phyloP scores from a whole-genome alignment of 2,113 vertebrate genomes.

The Glaucidium brasilianum region DNA sequence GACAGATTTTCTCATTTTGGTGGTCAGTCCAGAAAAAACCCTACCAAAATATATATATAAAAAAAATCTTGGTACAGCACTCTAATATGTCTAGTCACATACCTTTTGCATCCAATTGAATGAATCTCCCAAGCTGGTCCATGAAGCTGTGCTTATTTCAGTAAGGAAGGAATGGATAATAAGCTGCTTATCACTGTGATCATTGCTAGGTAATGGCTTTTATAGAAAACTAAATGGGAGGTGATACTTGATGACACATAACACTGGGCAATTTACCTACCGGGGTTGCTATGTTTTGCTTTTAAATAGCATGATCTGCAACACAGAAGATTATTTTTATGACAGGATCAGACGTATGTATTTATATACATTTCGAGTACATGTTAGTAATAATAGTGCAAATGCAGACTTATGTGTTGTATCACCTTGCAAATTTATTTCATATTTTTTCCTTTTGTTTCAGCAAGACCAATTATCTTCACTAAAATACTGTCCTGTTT shows the following conservation, averaged over 20 bases:
- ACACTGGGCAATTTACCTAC: constrained; percentile 64
- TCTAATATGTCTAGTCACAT: background rate
- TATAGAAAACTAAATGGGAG: constrained; percentile 66
- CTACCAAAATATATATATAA: background rate
- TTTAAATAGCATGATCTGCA: constrained; percentile 17
- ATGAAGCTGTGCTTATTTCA: constrained; percentile 29
- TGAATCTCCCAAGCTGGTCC: constrained; percentile 55
- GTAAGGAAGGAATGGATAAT: background rate
- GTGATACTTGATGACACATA: constrained; percentile 5
- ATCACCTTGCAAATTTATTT: background rate
- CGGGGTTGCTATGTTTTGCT: constrained; percentile 67
- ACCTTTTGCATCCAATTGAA: constrained; percentile 38
- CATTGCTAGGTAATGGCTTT: constrained; percentile 53
- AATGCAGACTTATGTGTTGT: background rate
- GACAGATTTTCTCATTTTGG: background rate
- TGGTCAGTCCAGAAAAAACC: background rate
- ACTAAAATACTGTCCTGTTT: background rate
- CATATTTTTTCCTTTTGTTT: background rate
- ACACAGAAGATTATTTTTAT: constrained; percentile 27
- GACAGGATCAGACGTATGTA: background rate
- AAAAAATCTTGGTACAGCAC: background rate
- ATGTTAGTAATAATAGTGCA: background rate
- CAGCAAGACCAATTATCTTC: background rate
- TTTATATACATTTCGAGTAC: background rate
- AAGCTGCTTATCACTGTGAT: background rate